These are phyloP conservation scores for Heliconius cydno DNA, from an alignment of 2,888 invertebrate species.

Conservation along the genomic window DNA sequence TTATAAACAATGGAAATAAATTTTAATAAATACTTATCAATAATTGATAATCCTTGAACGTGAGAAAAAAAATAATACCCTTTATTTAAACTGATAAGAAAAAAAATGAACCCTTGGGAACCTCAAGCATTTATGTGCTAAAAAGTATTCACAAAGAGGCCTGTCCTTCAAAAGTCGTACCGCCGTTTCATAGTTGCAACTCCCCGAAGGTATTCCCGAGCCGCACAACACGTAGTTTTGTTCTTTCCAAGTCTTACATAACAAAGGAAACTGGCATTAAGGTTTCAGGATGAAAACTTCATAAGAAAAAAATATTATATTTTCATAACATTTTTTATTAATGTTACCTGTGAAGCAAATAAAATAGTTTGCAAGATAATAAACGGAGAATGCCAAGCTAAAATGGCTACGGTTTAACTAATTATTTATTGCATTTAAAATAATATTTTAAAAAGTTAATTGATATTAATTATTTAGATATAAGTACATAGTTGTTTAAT, in stretches of 20 bases:
- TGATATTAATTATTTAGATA: not conserved
- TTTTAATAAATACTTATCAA: too few relatives aligned
- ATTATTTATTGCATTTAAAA: not conserved
- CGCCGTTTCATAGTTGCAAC: slow-evolving; percentile 32
- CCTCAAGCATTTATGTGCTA: slow-evolving; percentile 11
- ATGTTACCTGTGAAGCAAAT: not conserved
- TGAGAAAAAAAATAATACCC: not conserved
- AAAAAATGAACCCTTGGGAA: not conserved
- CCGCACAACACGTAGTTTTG: slow-evolving; percentile 35
- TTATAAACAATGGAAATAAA: too few relatives aligned
- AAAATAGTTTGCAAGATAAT: not conserved
- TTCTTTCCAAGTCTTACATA: slow-evolving; percentile 31
- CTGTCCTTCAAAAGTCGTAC: slow-evolving; percentile 33
- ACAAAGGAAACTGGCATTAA: slow-evolving; percentile 24
- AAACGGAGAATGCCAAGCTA: not conserved
- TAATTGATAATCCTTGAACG: not conserved
- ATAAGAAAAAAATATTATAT: not conserved
- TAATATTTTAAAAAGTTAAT: not conserved
- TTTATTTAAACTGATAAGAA: not conserved
- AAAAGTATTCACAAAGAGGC: slow-evolving; percentile 38
- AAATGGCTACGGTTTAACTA: too few relatives aligned
- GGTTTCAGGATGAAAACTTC: slow-evolving; percentile 17
- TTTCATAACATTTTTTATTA: not conserved
- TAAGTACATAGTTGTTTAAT: not conserved
- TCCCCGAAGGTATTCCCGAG: slow-evolving; percentile 35